Base-by-base conservation (phyloP, 2,113 vertebrate species). In the Cyprinodon variegatus region DNA sequence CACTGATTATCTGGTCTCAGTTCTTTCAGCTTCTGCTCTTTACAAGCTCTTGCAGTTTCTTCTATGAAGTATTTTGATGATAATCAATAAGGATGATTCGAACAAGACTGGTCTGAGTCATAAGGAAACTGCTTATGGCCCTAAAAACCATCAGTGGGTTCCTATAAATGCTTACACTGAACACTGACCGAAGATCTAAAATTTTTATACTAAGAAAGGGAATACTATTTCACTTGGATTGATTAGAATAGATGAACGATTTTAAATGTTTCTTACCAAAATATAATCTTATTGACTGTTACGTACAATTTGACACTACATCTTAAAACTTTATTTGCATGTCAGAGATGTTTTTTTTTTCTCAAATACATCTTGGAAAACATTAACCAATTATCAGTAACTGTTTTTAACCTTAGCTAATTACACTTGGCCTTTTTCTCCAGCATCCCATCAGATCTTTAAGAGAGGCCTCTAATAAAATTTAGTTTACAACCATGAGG, bases 1-100 rank as follows among this genome's bases (percentile, higher is more conserved):
- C 7, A 66, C 46, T 93, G 70, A 93, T 65, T 63, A 12, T 71
- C 37, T 65, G 2, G 79, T 2, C 7, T 11, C 29, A 78, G 2
- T n/a, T 37, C 67, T 79, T 29, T 76, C 82, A 66, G 17, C 66
- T 82, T 46, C 57, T 60, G 45, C 65, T 74, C 61, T 68, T 29
- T 70, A 38, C 17, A 72, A 72, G 10, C 53, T 62, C 65, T 62
- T 5, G 40, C 20, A 40, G 68, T 45, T 1, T 50, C 11, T 84
- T 3, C n/a, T 45, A 57, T 66, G 71, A 37, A 17, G 39, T 20
- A 65, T 41, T 81, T 13, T 61, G 6, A 65, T 62, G 36, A 62
- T 17, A 36, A 9, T 14, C 36, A 41, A 41, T 41, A 41, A 41
- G 4, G 41, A 41, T 41, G 41, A 9, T 41, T 41, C 9, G 9